Evolutionary conservation across 1,140 invertebrate genomes (phyloP), one percentile per base, ranked within the genome.

Genomic region (Drosophila teissieri): DNA sequence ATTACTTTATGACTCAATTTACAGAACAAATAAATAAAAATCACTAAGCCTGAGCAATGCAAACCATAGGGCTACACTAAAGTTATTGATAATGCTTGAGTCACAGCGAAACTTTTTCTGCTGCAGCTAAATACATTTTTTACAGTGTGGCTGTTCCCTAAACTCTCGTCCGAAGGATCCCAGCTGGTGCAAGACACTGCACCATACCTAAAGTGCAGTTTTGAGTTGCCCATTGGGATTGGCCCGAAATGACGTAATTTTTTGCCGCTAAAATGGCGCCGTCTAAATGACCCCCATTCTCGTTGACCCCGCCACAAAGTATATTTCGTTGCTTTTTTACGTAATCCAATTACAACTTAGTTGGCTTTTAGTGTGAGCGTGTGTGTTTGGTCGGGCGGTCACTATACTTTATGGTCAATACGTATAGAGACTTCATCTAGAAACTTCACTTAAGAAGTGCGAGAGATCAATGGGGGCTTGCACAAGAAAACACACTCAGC

Each of bases 321-420:
- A 55, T 44, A 36, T 69, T 44, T 55, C 22, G 45, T 17, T 75
- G 53, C 42, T 49, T 45, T 48, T 52, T 76, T 80, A 80, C 73
- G 65, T 86, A 86, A 86, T 86, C 83, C 83, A 88, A 88, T 83
- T 86, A 85, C 67, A 58, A 65, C 65, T 15, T 80, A 56, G 54
- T 60, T 54, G 36, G 22, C 36, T 31, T 45, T 36, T 45, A 45
- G 60, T 22, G 27, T 14, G 42, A 15, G 15, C 11, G 37, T 37
- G 44, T 40, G n/a, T 37, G 34, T 40, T 22, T 36, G 37, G 46
- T 7, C 54, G 19, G 15, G 14, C 14, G 42, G 37, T 58, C 67
- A 73, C 36, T 70, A 48, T 55, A 55, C 48, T 48, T 64, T 53
- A 62, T 67, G 37, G 19, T 31, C 31, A 31, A 31, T 24, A n/a